phyloP scores from a whole-genome alignment of 2,888 invertebrate genomes.

The Chirona hameri region DNA sequence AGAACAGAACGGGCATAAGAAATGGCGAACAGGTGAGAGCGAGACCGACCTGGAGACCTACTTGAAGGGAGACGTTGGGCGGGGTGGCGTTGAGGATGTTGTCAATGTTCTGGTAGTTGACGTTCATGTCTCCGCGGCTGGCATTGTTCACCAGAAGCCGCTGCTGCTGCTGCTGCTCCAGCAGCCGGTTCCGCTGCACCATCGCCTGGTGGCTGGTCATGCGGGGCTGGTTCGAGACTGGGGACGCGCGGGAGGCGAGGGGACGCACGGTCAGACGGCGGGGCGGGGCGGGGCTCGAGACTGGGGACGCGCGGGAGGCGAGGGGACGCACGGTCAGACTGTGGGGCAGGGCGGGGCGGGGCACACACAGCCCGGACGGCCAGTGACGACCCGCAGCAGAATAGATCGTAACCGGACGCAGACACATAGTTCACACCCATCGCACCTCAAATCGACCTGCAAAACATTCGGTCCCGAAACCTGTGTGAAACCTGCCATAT shows the following conservation, averaged over 20 bases:
- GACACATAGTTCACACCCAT: no score
- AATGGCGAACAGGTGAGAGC: neutral
- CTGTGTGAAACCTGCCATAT: no score
- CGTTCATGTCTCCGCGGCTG: conserved; percentile 31
- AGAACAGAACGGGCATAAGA: neutral
- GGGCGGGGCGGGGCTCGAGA: conserved; percentile 43
- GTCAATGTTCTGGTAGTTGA: conserved; percentile 65
- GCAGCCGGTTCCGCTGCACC: conserved; percentile 60
- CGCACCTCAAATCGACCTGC: no score
- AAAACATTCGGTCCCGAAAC: no score
- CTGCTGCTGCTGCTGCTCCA: conserved; percentile 76
- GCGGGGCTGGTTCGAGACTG: conserved; percentile 50
- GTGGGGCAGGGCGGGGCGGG: neutral
- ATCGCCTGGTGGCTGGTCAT: conserved; percentile 52
- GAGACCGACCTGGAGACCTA: conserved; percentile 41
- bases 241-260: conserved; percentile 45
- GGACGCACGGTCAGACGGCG: neutral
- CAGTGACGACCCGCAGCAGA: neutral
- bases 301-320: conserved; percentile 47
- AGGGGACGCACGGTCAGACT: neutral
- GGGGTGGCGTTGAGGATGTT: conserved; percentile 76
- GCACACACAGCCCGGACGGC: neutral
- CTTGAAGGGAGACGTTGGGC: conserved; percentile 81
- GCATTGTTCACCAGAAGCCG: conserved; percentile 66
- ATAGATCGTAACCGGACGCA: neutral